phyloP scores from a whole-genome alignment of 2,888 invertebrate genomes.

The Ichneumoninae sp. region DNA sequence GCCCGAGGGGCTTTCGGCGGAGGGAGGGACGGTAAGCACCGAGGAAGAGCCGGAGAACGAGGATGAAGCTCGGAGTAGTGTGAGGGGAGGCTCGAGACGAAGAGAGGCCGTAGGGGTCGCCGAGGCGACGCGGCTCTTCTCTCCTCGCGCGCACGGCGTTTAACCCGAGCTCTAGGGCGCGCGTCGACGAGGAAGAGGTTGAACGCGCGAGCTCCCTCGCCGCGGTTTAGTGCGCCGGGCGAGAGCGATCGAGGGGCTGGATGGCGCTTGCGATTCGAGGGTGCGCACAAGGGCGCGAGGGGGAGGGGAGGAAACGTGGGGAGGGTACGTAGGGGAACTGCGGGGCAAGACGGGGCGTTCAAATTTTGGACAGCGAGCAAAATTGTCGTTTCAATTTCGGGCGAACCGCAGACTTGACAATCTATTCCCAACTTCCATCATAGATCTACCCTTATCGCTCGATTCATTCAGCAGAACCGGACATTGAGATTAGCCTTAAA shows the following conservation, averaged over 20 bases:
- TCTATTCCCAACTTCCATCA: too few species aligned
- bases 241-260: constrained; percentile 39
- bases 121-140: constrained; percentile 37
- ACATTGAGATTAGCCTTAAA: too few species aligned
- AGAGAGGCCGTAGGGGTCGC: constrained; percentile 49
- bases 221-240: constrained; percentile 51
- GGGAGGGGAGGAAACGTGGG: not conserved
- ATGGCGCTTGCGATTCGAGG: constrained; percentile 35
- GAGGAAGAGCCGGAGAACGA: constrained; percentile 35
- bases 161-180: constrained; percentile 50
- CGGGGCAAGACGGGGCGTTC: too few species aligned
- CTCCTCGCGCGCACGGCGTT: constrained; percentile 40
- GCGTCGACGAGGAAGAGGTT: constrained; percentile 31
- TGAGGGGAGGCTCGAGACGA: constrained; percentile 27
- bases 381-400: too few species aligned
- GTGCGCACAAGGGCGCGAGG: constrained; percentile 1
- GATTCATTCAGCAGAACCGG: too few species aligned
- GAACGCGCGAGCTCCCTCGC: constrained; percentile 34
- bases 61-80: constrained; percentile 14
- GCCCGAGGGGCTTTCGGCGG: constrained; percentile 7
- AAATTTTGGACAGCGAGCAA: too few species aligned
- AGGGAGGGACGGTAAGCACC: constrained; percentile 11
- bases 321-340: not conserved
- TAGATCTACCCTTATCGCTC: too few species aligned
- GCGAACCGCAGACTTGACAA: too few species aligned